Evolutionary conservation across 2,888 invertebrate genomes (phyloP).

Genomic region (Loripinus fragilis): DNA sequence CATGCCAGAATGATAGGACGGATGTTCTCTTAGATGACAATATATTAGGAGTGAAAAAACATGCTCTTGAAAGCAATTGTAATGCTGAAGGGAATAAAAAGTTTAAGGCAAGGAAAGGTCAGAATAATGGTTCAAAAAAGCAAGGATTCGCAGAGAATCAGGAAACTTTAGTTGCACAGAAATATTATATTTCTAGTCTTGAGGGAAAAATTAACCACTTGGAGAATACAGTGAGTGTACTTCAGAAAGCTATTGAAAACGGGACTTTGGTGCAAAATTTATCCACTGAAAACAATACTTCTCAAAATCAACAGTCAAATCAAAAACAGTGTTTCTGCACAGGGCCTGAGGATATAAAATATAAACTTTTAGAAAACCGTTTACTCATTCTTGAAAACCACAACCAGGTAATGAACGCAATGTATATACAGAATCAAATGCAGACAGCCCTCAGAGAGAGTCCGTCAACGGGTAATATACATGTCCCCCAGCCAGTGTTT

Average conservation of each 20-base stretch:
- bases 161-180: neutral
- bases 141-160: neutral
- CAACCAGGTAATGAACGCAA: neutral
- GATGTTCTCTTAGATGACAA: neutral
- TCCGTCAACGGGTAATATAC: neutral
- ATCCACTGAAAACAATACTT: neutral
- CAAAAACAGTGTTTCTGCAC: no score
- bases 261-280: neutral
- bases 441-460: neutral
- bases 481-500: neutral
- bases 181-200: slow-evolving; percentile 4
- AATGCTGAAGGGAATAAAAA: neutral
- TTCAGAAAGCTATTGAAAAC: slow-evolving; percentile 5
- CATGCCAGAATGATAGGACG: neutral
- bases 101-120: neutral
- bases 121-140: neutral
- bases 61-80: no score
- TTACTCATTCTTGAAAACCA: neutral
- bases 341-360: neutral
- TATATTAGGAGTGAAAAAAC: neutral
- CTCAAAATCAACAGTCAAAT: neutral
- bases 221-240: no score
- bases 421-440: neutral
- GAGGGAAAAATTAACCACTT: neutral
- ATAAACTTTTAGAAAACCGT: slow-evolving; percentile 3